phyloP scores from a whole-genome alignment of 2,113 vertebrate genomes.

The Peucedramus taeniatus region DNA sequence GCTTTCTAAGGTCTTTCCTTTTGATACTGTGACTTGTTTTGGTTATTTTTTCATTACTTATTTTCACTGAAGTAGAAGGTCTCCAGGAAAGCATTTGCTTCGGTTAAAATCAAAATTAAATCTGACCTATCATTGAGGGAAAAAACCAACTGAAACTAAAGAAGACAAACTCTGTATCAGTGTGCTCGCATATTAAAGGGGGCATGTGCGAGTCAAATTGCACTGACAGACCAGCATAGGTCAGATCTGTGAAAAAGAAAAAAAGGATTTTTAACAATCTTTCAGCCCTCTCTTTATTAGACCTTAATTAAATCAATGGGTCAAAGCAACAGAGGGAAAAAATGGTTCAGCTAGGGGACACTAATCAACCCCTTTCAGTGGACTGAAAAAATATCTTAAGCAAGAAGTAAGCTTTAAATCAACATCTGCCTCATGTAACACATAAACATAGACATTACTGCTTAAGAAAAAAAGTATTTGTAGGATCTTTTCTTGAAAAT shows the following conservation, averaged over 20 bases:
- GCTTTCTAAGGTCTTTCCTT: slow-evolving; percentile 24
- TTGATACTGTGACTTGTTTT: slow-evolving; percentile 14
- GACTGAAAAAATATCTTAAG: background rate
- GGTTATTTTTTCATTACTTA: slow-evolving; percentile 24
- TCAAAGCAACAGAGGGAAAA: slow-evolving; percentile 31
- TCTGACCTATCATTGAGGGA: background rate
- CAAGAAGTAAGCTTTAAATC: slow-evolving; percentile 2
- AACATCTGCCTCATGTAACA: background rate
- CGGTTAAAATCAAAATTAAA: slow-evolving; percentile 40
- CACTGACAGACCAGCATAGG: background rate
- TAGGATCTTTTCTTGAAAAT: background rate
- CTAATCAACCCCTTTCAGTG: background rate
- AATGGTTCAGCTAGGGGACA: slow-evolving; percentile 29
- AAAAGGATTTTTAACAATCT: slow-evolving; percentile 14
- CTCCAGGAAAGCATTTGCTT: slow-evolving; percentile 12
- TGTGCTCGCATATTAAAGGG: background rate
- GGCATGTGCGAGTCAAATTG: background rate
- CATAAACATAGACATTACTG: background rate
- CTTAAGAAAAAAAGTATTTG: background rate
- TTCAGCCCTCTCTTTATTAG: slow-evolving; percentile 54
- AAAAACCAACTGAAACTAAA: background rate
- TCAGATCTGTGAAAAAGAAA: background rate
- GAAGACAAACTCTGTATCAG: background rate
- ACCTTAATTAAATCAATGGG: slow-evolving; percentile 53
- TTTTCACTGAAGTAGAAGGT: slow-evolving; percentile 11